Conservation (phyloP, 1,140 invertebrate species). For the Drosophila erecta region DNA sequence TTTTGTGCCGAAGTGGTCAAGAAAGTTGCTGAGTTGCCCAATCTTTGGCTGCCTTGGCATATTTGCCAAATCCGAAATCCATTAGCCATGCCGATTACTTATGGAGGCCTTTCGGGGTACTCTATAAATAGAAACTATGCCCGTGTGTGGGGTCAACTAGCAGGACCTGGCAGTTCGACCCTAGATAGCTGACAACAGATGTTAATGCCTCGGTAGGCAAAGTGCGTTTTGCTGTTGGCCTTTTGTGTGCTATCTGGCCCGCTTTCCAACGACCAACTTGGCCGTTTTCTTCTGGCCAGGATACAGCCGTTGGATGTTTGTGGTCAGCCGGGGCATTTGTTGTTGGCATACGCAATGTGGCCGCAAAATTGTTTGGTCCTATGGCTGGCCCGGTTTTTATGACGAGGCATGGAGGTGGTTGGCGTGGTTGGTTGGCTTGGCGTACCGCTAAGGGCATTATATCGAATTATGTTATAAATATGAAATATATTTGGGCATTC, state of each 20-base stretch:
- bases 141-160: constrained; percentile 42
- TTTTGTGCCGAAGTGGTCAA: not conserved
- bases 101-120: constrained; percentile 18
- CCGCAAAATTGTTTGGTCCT: constrained; percentile 60
- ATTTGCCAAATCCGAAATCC: constrained; percentile 57
- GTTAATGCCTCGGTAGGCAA: constrained; percentile 78
- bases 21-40: not conserved
- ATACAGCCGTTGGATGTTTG: constrained; percentile 22
- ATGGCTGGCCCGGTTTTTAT: constrained; percentile 64
- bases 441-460: constrained; percentile 60
- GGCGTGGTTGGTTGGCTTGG: constrained; percentile 3
- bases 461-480: constrained; percentile 83
- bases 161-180: constrained; percentile 20
- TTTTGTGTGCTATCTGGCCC: constrained; percentile 39
- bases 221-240: constrained; percentile 77
- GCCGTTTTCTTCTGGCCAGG: constrained; percentile 8
- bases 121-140: constrained; percentile 46
- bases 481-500: constrained; percentile 71
- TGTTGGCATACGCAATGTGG: constrained; percentile 65
- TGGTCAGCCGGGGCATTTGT: constrained; percentile 67
- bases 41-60: constrained; percentile 15
- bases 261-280: constrained; percentile 2
- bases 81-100: constrained; percentile 64
- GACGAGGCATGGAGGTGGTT: constrained; percentile 24
- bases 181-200: constrained; percentile 62